A percentile compares a stretch with the other conserved stretches of the same genome.
These are phyloP conservation scores for Octodon degus DNA, from an alignment of 2,113 vertebrate genomes.

Conservation along the genomic window DNA sequence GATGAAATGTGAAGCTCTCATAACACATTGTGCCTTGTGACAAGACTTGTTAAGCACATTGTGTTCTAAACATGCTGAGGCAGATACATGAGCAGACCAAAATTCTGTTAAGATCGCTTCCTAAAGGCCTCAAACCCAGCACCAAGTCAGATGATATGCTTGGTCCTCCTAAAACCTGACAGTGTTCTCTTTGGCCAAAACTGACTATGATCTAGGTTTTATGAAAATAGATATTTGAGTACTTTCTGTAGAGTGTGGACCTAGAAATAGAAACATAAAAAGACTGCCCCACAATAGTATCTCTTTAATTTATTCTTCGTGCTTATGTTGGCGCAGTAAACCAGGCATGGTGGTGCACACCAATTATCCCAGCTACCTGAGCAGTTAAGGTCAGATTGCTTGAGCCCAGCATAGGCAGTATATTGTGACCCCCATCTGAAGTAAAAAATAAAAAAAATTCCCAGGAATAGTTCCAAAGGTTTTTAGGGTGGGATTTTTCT, in stretches of 20 bases:
- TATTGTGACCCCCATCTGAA: neutral
- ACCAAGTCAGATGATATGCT: neutral
- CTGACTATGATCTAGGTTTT: neutral
- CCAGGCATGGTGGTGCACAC: too few relatives aligned
- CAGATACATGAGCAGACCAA: neutral
- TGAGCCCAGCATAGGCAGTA: neutral
- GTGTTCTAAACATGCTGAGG: constrained; percentile 39
- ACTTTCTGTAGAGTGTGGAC: neutral
- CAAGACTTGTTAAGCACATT: constrained; percentile 63
- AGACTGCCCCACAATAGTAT: neutral
- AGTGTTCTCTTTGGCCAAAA: constrained; percentile 40
- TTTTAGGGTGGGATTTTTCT: neutral
- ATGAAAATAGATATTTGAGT: neutral
- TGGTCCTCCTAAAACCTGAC: neutral
- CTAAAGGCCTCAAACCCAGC: neutral
- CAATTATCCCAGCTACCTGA: neutral
- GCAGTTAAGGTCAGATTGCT: neutral
- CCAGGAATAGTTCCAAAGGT: neutral
- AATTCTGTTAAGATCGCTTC: constrained; percentile 17
- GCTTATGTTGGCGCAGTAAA: neutral
- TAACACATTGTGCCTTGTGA: constrained; percentile 60
- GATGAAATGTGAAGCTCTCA: constrained; percentile 50
- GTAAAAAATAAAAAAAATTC: neutral
- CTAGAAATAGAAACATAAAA: neutral
- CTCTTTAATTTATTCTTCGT: constrained; percentile 44